Conservation (phyloP, 2,888 invertebrate species). For the Drosophila subquinaria region DNA sequence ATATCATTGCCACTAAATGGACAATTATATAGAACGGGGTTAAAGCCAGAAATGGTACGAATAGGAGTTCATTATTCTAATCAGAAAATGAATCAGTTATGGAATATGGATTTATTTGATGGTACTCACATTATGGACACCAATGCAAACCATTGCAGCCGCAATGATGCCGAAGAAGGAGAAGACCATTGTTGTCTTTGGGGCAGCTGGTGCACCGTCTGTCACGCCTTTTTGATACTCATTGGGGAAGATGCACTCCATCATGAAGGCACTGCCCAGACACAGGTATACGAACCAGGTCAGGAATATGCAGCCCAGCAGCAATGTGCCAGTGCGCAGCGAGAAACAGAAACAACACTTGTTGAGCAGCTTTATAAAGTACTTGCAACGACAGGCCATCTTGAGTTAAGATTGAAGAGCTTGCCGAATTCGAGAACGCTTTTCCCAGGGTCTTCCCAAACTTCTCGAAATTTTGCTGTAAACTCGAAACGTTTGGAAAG, state of each 20-base stretch:
- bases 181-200: slow-evolving; percentile 66
- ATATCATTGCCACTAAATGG: slow-evolving; percentile 46
- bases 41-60: slow-evolving; percentile 56
- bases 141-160: slow-evolving; percentile 58
- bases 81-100: not conserved
- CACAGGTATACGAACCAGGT: slow-evolving; percentile 62
- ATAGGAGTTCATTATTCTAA: slow-evolving; percentile 70
- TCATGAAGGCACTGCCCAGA: slow-evolving; percentile 64
- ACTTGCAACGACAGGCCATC: slow-evolving; percentile 67
- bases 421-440: not conserved
- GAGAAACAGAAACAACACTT: slow-evolving; percentile 60
- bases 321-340: slow-evolving; percentile 51
- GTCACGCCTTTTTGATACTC: slow-evolving; percentile 45
- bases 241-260: slow-evolving; percentile 66
- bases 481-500: slow-evolving; percentile 12
- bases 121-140: slow-evolving; percentile 66
- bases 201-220: slow-evolving; percentile 43
- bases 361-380: slow-evolving; percentile 45
- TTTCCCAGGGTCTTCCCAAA: not conserved
- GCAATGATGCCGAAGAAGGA: slow-evolving; percentile 60
- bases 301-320: slow-evolving; percentile 65
- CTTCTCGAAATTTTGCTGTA: slow-evolving; percentile 31
- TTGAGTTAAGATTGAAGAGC: not conserved
- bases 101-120: not conserved
- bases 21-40: slow-evolving; percentile 52